These are phyloP conservation scores for Manis crassicaudata DNA, from an alignment of 2,797 vertebrate species.

Conservation along the genomic window DNA sequence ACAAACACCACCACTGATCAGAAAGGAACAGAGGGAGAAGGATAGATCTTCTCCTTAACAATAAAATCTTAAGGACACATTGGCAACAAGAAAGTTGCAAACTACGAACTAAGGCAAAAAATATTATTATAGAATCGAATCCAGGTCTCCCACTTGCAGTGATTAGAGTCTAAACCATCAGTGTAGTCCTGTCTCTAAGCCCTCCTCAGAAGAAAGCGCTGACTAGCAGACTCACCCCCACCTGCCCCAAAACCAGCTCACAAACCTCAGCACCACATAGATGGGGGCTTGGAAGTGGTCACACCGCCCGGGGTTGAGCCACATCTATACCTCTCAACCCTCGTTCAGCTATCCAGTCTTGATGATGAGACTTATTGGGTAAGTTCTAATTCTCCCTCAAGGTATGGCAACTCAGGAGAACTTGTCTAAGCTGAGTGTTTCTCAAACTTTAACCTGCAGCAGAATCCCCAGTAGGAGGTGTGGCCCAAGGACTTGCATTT, in stretches of 20 bases:
- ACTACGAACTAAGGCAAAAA: background rate
- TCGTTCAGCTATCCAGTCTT: background rate
- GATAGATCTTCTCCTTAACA: background rate
- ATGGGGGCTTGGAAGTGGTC: background rate
- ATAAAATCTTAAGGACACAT: background rate
- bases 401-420: background rate
- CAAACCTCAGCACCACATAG: rapidly evolving
- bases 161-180: background rate
- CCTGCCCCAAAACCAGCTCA: background rate
- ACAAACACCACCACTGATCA: background rate
- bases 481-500: background rate
- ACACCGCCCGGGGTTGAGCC: rapidly evolving
- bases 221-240: background rate
- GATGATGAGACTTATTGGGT: background rate
- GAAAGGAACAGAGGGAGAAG: background rate
- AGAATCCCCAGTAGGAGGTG: background rate
- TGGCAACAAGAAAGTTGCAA: background rate
- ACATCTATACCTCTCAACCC: background rate
- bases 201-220: background rate
- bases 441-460: background rate
- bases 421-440: background rate
- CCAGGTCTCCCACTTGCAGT: no score
- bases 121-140: background rate
- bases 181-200: no score
- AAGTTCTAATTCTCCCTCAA: background rate